Percentiles rank a stretch among this genome's conserved stretches.
Evolutionary conservation across 2,113 vertebrate genomes (phyloP).

Genomic region (Thermophis baileyi): DNA sequence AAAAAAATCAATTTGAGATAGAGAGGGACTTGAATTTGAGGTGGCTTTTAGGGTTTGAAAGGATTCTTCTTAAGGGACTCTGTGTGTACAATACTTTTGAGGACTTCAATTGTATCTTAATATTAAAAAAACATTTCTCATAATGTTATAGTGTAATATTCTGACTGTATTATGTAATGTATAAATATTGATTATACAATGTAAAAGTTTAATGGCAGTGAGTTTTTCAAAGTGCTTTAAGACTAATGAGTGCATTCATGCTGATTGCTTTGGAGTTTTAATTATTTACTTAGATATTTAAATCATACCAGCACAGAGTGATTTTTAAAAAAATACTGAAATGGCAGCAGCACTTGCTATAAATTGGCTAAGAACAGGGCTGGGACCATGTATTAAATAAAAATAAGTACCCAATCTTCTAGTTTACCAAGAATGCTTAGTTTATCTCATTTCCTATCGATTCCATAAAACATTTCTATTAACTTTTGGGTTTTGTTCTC

Average conservation of each 20-base stretch:
- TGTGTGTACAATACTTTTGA: neutral
- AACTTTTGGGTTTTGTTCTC: neutral
- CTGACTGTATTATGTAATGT: neutral
- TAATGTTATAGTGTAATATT: neutral
- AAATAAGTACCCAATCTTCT: neutral
- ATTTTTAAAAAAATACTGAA: neutral
- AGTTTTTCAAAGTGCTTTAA: no score
- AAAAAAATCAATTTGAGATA: neutral
- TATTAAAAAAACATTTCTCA: neutral
- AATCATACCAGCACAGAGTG: neutral
- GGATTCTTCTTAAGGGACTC: neutral
- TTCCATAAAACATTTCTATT: neutral
- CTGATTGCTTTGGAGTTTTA: neutral
- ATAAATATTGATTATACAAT: neutral
- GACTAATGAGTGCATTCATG: no score
- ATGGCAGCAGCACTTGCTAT: neutral
- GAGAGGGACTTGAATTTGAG: neutral
- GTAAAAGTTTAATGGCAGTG: neutral
- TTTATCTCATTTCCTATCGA: neutral
- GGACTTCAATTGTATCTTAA: neutral
- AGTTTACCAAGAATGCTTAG: neutral
- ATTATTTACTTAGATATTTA: neutral
- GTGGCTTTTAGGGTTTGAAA: neutral
- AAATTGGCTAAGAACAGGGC: neutral
- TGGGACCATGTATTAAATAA: neutral